Evolutionary conservation across 64 coral and sea anemone species (phyloP), one percentile per base, ranked within the genome.

Genomic region (Actinia tenebrosa): DNA sequence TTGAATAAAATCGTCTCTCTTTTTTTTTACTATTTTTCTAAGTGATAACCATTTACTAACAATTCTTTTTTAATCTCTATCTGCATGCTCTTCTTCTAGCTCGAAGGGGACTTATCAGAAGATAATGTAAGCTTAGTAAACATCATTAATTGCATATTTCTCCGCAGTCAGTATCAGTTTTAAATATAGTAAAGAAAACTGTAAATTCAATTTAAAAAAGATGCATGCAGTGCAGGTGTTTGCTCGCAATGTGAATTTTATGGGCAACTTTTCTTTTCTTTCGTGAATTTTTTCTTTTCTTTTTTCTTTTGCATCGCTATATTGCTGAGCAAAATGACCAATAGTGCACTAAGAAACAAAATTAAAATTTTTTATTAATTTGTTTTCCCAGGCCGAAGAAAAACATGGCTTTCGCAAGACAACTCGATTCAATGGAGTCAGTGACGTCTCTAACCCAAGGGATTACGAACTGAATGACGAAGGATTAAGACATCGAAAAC

Each of bases 321-420:
- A 37, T 37, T 37, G 30, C 30, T 37, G 30, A 37, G 30, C 30
- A 37, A 37, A 37, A 37, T 37, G 30, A 37, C 30, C 30, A 37
- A 37, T 37, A 50, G 47, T 8, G 7, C 47, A 37, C 47, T 50
- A 50, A 50, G 47, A 50, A 50, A 50, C 3, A 4, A 2, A n/a
- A n/a, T n/a, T 3, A 25, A 4, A 77, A n/a, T 25, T 26, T 78
- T 17, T 78, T 3, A 10, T 0, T 14, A 3, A 10, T 10, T 81
- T 81, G 16, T 45, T 83, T 23, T 1, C 2, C 14, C 80, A 83
- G 80, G 80, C 45, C 80, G 80, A 83, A 83, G 69, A 75, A 75
- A n/a, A 10, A 26, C 23, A 42, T 75, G 69, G 42, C 69, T 75
- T 75, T 75, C 69, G 26, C 23, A 75, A 75, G 23, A 30, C 69